These are phyloP conservation scores for Apoderus coryli DNA, from an alignment of 2,888 invertebrate species.

Conservation along the genomic window DNA sequence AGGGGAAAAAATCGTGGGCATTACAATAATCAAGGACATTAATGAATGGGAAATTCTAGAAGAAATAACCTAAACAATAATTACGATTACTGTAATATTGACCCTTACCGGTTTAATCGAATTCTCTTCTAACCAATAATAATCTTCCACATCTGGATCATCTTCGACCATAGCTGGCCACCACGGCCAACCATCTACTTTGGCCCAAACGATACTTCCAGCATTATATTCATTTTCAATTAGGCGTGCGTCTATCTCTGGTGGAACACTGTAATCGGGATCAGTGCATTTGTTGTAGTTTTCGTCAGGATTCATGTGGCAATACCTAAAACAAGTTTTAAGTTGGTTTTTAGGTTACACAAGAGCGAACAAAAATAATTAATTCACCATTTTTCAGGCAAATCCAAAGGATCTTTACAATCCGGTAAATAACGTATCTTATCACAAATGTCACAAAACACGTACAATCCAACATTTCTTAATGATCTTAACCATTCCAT, in stretches of 20 bases:
- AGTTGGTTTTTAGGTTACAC: not conserved
- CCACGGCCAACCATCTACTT: constrained; percentile 46
- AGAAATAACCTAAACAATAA: no score
- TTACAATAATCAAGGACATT: no score
- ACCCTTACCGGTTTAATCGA: constrained; percentile 39
- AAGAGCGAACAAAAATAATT: not conserved
- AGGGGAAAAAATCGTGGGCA: no score
- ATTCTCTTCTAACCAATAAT: constrained; percentile 40
- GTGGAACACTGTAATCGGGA: constrained; percentile 34
- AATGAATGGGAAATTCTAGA: no score
- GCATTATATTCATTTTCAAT: constrained; percentile 44
- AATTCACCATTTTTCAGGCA: constrained; percentile 48
- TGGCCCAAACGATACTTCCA: constrained; percentile 54
- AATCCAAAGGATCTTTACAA: constrained; percentile 40
- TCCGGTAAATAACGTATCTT: constrained; percentile 42
- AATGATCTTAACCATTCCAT: no score
- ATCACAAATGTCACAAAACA: constrained; percentile 44
- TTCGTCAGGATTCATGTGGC: constrained; percentile 43
- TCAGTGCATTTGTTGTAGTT: constrained; percentile 36
- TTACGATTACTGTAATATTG: no score
- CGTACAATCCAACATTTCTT: constrained; percentile 40
- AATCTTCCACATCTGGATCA: constrained; percentile 45
- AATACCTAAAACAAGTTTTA: constrained; percentile 28
- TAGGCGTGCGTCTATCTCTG: constrained; percentile 37
- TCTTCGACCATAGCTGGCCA: constrained; percentile 62